Evolutionary conservation across 2,797 vertebrate genomes (phyloP), one percentile per base, ranked within the genome.

Genomic region (Hylomyscus alleni): DNA sequence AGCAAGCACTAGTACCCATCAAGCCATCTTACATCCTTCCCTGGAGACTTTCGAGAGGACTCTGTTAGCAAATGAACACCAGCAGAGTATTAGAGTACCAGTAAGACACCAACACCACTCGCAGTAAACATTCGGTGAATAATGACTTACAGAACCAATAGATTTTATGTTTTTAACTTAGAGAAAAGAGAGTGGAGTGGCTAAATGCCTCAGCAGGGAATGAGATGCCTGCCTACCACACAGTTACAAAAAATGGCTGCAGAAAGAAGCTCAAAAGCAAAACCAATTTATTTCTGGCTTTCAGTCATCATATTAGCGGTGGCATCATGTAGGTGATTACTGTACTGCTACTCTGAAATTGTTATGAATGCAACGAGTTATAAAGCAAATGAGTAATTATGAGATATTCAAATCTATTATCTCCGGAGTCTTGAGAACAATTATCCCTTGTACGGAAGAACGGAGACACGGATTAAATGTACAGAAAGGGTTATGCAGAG

Each of bases 361-460:
- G 67, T 76, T 91, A 85, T 11, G 12, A 76, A 40, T 87, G 76
- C 52, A 73, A 92, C 13, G 4, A 77, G 40, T 9, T 67, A 44
- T 89, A 82, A 92, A 90, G 77, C 60, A 76, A 96, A 78, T 80
- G 76, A 90, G 19, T 91, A 72, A 92, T 77, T 91, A 72, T 26
- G 80, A 82, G 58, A 58, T 72, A 54, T 50, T 83, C 31, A 62
- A 89, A 69, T 91, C 29, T 78, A 19, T 62, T 62, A 86, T 58
- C 50, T 89, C 78, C 15, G 6, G 8, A 52, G 13, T 81, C 65
- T 90, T 58, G n/a, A 91, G 78, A 87, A 58, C 82, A 17, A 5
- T 92, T 82, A 85, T 86, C 86, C 29, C 69, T 82, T 40, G 10
- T 40, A 19, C 37, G n/a, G 69, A 83, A 92, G 52, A 83, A 50